phyloP scores from a whole-genome alignment of 2,888 invertebrate species.

The Noctua fimbriata region DNA sequence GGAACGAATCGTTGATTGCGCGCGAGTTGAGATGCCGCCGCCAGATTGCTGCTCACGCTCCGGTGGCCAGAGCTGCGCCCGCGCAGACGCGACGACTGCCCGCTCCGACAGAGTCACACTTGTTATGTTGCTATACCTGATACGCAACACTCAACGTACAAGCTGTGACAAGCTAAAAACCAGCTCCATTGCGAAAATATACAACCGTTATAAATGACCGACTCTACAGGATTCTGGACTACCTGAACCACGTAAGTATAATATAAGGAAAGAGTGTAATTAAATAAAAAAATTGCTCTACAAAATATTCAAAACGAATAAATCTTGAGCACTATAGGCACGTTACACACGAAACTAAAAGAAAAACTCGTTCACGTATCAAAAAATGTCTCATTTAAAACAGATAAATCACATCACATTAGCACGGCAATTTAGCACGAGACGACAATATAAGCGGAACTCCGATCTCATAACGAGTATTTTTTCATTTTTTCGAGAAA shows the following conservation, averaged over 20 bases:
- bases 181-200: slow-evolving; percentile 29
- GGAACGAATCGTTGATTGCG: slow-evolving; percentile 90
- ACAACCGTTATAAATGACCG: slow-evolving; percentile 20
- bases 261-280: not conserved
- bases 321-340: slow-evolving; percentile 10
- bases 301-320: slow-evolving; percentile 6
- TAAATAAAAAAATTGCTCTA: not conserved
- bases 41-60: slow-evolving; percentile 84
- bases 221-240: slow-evolving; percentile 14
- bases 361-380: slow-evolving; percentile 39
- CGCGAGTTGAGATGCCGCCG: slow-evolving; percentile 84
- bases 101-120: slow-evolving; percentile 58
- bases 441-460: slow-evolving; percentile 76
- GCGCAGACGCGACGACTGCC: slow-evolving; percentile 66
- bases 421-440: slow-evolving; percentile 77
- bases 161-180: slow-evolving; percentile 32
- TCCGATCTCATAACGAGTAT: slow-evolving; percentile 64
- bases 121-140: slow-evolving; percentile 52
- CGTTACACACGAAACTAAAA: slow-evolving; percentile 31
- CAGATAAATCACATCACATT: slow-evolving; percentile 79
- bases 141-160: slow-evolving; percentile 45
- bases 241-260: not conserved
- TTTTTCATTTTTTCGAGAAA: slow-evolving; percentile 69
- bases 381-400: slow-evolving; percentile 65
- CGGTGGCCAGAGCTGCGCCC: slow-evolving; percentile 67